Evolutionary conservation across 1,140 invertebrate genomes (phyloP).

Genomic region (Metopolophium dirhodum): DNA sequence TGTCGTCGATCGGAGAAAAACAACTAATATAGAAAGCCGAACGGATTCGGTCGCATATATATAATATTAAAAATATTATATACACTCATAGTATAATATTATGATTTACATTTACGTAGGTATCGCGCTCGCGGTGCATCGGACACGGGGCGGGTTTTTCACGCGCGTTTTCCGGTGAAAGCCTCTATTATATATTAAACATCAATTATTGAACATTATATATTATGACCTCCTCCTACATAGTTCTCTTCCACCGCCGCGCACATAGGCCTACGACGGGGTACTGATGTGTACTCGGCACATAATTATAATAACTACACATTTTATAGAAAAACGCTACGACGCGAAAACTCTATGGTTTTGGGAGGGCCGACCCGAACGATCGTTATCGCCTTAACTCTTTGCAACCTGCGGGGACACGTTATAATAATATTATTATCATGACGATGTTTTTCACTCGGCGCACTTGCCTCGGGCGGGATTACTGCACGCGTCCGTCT

Average conservation of each 20-base stretch:
- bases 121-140: not conserved
- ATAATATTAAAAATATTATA: not conserved
- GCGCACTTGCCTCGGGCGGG: not conserved
- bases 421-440: not conserved
- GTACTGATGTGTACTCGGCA: not conserved
- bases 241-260: not conserved
- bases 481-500: not conserved
- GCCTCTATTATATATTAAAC: not conserved
- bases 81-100: not conserved
- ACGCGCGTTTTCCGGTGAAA: conserved; percentile 45
- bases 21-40: conserved; percentile 48
- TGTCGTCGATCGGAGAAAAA: not conserved
- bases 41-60: conserved; percentile 16
- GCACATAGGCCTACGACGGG: not conserved
- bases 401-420: not conserved
- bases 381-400: not conserved
- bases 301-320: not conserved
- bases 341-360: not conserved
- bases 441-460: not conserved
- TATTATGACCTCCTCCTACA: not conserved
- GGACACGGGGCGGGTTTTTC: conserved; percentile 37
- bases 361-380: not conserved
- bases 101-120: not conserved
- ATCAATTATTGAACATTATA: not conserved
- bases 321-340: not conserved